Percentiles rank a stretch among this genome's conserved stretches.
These are phyloP conservation scores for Xestia ashworthii DNA, from an alignment of 2,888 invertebrate genomes.

Conservation along the genomic window DNA sequence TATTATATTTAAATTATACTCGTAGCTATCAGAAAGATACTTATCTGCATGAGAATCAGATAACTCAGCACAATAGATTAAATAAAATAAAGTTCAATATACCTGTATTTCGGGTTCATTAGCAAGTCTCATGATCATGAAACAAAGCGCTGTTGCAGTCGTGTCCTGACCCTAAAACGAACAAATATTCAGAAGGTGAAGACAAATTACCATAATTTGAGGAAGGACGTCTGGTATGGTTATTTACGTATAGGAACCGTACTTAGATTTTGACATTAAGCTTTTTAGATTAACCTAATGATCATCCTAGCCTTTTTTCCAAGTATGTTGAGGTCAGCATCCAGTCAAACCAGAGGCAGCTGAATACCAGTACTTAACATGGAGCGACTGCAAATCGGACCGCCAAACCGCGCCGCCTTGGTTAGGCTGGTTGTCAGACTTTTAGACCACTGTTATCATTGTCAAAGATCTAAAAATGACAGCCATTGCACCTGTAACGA, in stretches of 20 bases:
- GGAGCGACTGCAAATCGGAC: not conserved
- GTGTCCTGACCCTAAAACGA: slow-evolving; percentile 86
- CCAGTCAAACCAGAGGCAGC: not conserved
- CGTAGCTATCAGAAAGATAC: too few relatives aligned
- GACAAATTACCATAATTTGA: too few relatives aligned
- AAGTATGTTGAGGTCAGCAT: not conserved
- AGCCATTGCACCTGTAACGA: not conserved
- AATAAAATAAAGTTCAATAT: not conserved
- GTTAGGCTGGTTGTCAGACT: not conserved
- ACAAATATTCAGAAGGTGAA: not conserved
- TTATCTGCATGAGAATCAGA: not conserved
- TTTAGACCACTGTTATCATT: not conserved
- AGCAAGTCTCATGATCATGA: slow-evolving; percentile 82
- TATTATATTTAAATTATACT: not conserved
- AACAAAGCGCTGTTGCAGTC: slow-evolving; percentile 79
- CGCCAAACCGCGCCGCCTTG: not conserved
- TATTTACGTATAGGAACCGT: not conserved
- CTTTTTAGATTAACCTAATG: not conserved
- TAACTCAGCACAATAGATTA: not conserved
- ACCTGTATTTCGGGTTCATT: slow-evolving; percentile 85
- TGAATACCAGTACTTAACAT: not conserved
- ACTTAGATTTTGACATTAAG: not conserved
- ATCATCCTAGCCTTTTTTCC: not conserved
- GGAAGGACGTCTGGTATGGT: too few relatives aligned
- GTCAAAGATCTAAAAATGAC: not conserved